Evolutionary conservation across 2,888 invertebrate genomes (phyloP).

Genomic region (Scaptomyza flava): DNA sequence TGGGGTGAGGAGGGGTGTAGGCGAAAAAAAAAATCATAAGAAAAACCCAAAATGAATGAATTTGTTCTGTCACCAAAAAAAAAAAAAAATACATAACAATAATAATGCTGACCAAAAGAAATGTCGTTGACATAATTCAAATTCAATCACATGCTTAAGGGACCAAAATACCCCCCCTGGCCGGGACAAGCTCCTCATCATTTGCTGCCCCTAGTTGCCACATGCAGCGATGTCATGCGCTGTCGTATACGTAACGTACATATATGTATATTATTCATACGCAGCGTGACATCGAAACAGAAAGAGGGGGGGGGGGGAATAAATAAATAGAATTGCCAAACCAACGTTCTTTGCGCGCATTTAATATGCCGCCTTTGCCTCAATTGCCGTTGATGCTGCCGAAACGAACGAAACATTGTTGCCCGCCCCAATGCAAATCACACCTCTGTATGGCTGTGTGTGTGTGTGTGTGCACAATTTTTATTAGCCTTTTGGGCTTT

Average conservation of each 20-base stretch:
- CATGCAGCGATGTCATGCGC: constrained; percentile 55
- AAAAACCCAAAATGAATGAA: neutral
- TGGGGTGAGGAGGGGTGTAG: too few species aligned
- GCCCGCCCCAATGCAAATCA: constrained; percentile 49
- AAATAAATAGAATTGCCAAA: constrained; percentile 26
- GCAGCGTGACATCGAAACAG: constrained; percentile 66
- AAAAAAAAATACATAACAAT: too few species aligned
- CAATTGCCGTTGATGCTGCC: constrained; percentile 62
- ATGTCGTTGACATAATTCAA: constrained; percentile 41
- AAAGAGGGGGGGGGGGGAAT: too few species aligned
- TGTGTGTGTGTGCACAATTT: constrained; percentile 36
- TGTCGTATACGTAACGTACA: constrained; percentile 65
- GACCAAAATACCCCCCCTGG: neutral
- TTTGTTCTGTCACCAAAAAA: constrained; percentile 4
- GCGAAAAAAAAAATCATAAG: neutral
- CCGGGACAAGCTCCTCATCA: neutral
- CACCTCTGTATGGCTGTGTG: constrained; percentile 3
- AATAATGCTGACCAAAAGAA: neutral
- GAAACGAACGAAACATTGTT: constrained; percentile 29
- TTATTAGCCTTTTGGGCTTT: constrained; percentile 47
- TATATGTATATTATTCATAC: constrained; percentile 66
- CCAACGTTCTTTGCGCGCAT: constrained; percentile 65
- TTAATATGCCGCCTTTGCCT: constrained; percentile 60
- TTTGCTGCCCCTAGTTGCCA: constrained; percentile 36
- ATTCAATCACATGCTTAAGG: constrained; percentile 45